Evolutionary conservation across 2,888 invertebrate genomes (phyloP), one percentile per base, ranked within the genome.

Genomic region (Endotricha flammealis): DNA sequence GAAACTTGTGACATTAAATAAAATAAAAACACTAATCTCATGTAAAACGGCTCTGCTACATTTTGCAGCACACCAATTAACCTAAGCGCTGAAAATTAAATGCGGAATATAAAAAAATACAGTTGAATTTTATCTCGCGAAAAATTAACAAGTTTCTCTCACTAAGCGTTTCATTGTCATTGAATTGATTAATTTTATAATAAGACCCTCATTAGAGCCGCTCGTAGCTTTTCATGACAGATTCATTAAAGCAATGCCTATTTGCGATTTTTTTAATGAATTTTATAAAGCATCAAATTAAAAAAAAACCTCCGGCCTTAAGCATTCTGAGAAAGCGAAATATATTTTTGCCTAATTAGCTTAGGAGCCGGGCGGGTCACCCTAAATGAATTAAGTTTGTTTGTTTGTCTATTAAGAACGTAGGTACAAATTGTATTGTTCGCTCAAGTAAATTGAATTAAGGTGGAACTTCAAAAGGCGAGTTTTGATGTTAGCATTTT

Each of bases 381-480:
- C 63, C 68, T 64, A 57, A 61, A 47, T 48, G 57, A 74, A 74
- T 77, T 73, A 70, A 60, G 59, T 64, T 65, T 63, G 63, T 70
- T 64, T 66, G 63, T 64, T 57, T 59, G 54, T 55, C 56, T 57
- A 55, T 56, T 53, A 48, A 44, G 34, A 45, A 53, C 51, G 50
- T 48, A 54, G 51, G 44, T 53, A 42, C 49, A 32, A 46, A 44
- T 48, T 48, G 44, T 44, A 39, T 46, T 48, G 46, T 44, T 32
- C 34, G 25, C 14, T 12, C 16, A 14, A 36, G 38, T 33, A 36
- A 48, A 50, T 48, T 50, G 33, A 30, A 47, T 50, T 52, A 48
- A 12, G 8, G 33, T 33, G 14, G 36, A 29, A 39, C 40, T 47
- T 42, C 43, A 44, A 42, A 46, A 45, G 31, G 37, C 32, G 32